Evolutionary conservation across 1,140 invertebrate species (phyloP).

Genomic region (Bombus difficillimus): DNA sequence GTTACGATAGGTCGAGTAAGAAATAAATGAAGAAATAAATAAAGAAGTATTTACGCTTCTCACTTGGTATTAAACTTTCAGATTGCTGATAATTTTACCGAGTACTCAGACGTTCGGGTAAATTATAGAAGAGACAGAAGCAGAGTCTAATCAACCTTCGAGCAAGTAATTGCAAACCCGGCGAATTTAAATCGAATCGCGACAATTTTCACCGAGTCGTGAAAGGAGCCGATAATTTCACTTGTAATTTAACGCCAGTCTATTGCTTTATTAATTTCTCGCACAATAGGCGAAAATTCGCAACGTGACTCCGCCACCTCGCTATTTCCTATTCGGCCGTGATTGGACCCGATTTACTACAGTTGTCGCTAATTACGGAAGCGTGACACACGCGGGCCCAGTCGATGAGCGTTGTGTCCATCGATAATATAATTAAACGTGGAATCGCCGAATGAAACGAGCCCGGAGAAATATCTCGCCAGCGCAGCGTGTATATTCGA

Average conservation of each 20-base stretch:
- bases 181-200: background rate
- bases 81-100: too few relatives aligned
- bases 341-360: conserved; percentile 21
- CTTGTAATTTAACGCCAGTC: background rate
- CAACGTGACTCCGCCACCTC: background rate
- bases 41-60: fast-evolving
- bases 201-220: background rate
- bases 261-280: conserved; percentile 5
- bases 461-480: background rate
- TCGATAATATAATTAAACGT: conserved; percentile 14
- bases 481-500: background rate
- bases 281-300: conserved; percentile 3
- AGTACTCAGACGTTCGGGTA: too few relatives aligned
- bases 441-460: background rate
- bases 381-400: background rate
- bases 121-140: too few relatives aligned
- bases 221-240: background rate
- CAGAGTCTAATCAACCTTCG: too few relatives aligned
- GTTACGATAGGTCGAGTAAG: too few relatives aligned
- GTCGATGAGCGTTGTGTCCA: background rate
- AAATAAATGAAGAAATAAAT: too few relatives aligned
- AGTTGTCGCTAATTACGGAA: conserved; percentile 23
- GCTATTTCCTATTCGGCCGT: background rate
- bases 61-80: too few relatives aligned
- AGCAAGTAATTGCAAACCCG: background rate